A percentile compares a stretch with the other conserved stretches of the same genome.
Evolutionary conservation across 2,113 vertebrate species (phyloP).

Genomic region (Leptobrachium leishanense): DNA sequence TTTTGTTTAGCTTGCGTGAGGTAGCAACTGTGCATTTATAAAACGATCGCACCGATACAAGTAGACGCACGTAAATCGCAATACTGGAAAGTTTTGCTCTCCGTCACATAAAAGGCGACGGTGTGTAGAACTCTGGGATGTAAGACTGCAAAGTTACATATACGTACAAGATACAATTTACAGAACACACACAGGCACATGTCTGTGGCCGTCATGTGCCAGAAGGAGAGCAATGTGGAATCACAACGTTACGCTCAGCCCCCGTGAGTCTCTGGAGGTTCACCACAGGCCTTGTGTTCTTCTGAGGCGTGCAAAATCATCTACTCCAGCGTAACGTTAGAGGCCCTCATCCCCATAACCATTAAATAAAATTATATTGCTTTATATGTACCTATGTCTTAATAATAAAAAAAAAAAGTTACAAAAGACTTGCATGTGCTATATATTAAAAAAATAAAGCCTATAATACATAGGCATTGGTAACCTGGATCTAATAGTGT

Average conservation of each 20-base stretch:
- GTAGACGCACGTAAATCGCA: background rate
- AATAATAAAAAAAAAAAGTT: constrained; percentile 55
- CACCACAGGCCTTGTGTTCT: background rate
- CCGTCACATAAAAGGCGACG: background rate
- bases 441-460: constrained; percentile 59
- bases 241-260: background rate
- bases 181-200: no score
- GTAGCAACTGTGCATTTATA: constrained; percentile 43
- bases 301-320: background rate
- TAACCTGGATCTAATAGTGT: constrained; percentile 64
- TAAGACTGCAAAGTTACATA: background rate
- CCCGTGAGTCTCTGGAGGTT: no score
- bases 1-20: constrained; percentile 28
- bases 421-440: constrained; percentile 56
- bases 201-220: background rate
- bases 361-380: constrained; percentile 6
- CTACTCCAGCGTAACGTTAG: background rate
- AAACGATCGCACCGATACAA: constrained; percentile 9
- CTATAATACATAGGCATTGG: constrained; percentile 56
- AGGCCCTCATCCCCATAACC: background rate
- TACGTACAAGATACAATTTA: background rate
- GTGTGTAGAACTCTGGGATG: background rate
- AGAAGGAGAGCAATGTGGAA: background rate
- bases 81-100: background rate
- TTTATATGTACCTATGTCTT: constrained; percentile 53